These are phyloP conservation scores for Drosophila kanekoi DNA, from an alignment of 2,888 invertebrate species.

Conservation along the genomic window DNA sequence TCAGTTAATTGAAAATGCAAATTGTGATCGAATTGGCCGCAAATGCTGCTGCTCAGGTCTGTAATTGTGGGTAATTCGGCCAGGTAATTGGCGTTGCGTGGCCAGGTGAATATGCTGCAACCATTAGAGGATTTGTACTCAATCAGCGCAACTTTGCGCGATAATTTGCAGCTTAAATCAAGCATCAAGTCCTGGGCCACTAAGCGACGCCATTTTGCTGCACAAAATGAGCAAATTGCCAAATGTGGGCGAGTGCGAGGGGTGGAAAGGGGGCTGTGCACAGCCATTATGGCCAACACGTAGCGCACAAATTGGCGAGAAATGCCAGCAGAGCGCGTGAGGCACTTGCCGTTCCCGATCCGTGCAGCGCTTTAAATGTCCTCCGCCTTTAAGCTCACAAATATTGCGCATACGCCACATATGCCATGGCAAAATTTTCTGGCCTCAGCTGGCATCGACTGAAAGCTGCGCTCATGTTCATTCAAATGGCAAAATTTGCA, in stretches of 20 bases:
- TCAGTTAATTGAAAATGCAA: slow-evolving; percentile 79
- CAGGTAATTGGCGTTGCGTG: slow-evolving; percentile 29
- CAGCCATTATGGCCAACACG: slow-evolving; percentile 47
- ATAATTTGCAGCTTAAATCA: slow-evolving; percentile 28
- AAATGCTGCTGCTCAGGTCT: background rate
- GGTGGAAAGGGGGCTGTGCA: slow-evolving; percentile 14
- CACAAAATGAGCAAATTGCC: slow-evolving; percentile 42
- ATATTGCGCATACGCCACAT: slow-evolving; percentile 55
- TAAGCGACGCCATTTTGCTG: slow-evolving; percentile 11
- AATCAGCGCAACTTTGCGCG: slow-evolving; percentile 31
- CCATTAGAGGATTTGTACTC: slow-evolving; percentile 42
- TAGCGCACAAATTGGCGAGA: slow-evolving; percentile 35
- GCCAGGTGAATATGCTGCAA: slow-evolving; percentile 5
- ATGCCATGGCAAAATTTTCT: slow-evolving; percentile 12
- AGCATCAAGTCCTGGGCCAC: slow-evolving; percentile 1
- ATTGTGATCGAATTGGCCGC: slow-evolving; percentile 53
- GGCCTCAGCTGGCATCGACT: background rate
- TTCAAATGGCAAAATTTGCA: slow-evolving; percentile 59
- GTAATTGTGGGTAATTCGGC: slow-evolving; percentile 39
- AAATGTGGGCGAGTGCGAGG: slow-evolving; percentile 49
- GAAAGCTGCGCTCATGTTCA: slow-evolving; percentile 39
- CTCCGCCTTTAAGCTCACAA: slow-evolving; percentile 35
- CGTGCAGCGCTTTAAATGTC: slow-evolving; percentile 23
- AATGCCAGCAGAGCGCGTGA: slow-evolving; percentile 24
- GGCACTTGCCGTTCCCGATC: slow-evolving; percentile 22